A percentile compares a stretch with the other conserved stretches of the same genome.
These are phyloP conservation scores for Contarinia nasturtii DNA, from an alignment of 1,140 invertebrate species.

Conservation along the genomic window DNA sequence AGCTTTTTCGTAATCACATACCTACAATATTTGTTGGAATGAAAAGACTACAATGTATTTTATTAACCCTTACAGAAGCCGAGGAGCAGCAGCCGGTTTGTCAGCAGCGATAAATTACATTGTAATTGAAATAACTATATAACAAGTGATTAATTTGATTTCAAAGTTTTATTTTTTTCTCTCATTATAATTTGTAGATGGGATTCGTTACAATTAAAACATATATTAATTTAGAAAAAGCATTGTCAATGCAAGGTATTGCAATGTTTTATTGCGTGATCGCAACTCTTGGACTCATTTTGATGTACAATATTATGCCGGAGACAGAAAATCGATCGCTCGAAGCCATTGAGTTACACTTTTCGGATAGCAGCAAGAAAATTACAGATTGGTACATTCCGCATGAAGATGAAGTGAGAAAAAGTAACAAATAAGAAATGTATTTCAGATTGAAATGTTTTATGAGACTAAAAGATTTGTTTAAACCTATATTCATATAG, in stretches of 20 bases:
- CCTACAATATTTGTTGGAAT: background rate
- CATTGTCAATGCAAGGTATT: constrained; percentile 29
- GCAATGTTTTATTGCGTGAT: constrained; percentile 41
- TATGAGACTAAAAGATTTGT: no score
- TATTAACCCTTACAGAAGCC: constrained; percentile 18
- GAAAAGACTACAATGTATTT: constrained; percentile 14
- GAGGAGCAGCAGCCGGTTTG: constrained; percentile 34
- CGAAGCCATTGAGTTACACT: constrained; percentile 45
- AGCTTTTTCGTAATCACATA: no score
- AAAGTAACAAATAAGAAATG: no score
- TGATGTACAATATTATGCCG: constrained; percentile 48
- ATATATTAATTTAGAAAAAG: constrained; percentile 29
- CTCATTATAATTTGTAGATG: no score
- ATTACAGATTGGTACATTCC: constrained; percentile 1
- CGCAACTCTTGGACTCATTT: constrained; percentile 27
- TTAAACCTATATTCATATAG: no score
- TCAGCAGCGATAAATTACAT: constrained; percentile 35
- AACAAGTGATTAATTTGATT: no score
- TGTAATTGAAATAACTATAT: no score
- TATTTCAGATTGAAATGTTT: no score
- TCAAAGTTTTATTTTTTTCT: no score
- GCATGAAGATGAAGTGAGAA: no score
- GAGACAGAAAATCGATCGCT: constrained; percentile 61
- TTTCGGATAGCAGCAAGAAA: constrained; percentile 24
- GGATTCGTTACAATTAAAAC: constrained; percentile 41